Conservation (phyloP, 2,797 vertebrate genomes). For the Sebastes kiyomatsui region DNA sequence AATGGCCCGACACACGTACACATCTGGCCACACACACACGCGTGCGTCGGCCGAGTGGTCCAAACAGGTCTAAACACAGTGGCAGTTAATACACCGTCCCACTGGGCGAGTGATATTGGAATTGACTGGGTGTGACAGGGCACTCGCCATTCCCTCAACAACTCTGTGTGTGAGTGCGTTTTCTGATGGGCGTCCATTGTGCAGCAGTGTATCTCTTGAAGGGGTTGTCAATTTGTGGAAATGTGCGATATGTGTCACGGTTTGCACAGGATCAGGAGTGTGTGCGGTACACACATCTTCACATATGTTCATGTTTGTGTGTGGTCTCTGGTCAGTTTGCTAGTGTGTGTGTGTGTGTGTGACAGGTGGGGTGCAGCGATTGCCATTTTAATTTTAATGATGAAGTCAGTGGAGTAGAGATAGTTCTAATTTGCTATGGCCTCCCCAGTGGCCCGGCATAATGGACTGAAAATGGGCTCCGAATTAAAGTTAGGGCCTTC, state of each 20-base stretch:
- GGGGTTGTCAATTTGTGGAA: slow-evolving; percentile 14
- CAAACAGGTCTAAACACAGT: slow-evolving; percentile 22
- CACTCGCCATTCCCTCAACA: slow-evolving; percentile 5
- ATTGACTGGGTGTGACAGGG: slow-evolving; percentile 37
- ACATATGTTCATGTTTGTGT: slow-evolving; percentile 18
- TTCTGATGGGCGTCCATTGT: not conserved
- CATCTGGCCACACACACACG: not conserved
- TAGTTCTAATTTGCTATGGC: slow-evolving; percentile 79
- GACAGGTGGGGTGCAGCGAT: slow-evolving; percentile 70
- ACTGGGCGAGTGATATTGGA: slow-evolving; percentile 41
- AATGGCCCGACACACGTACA: slow-evolving; percentile 34
- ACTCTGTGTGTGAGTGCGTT: not conserved
- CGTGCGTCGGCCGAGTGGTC: not conserved
- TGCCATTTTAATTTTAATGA: slow-evolving; percentile 81
- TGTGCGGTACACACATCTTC: not conserved
- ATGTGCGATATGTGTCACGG: not conserved
- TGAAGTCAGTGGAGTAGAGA: slow-evolving; percentile 82
- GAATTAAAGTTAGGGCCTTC: slow-evolving; percentile 73
- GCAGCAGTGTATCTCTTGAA: not conserved
- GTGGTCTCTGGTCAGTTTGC: slow-evolving; percentile 9
- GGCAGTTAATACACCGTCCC: slow-evolving; percentile 31
- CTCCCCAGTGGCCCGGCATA: slow-evolving; percentile 77
- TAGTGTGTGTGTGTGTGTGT: slow-evolving; percentile 3
- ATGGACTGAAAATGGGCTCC: slow-evolving; percentile 80
- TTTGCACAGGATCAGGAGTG: not conserved